Conservation (phyloP, 1,140 invertebrate species). For the Drosophila watanabei region DNA sequence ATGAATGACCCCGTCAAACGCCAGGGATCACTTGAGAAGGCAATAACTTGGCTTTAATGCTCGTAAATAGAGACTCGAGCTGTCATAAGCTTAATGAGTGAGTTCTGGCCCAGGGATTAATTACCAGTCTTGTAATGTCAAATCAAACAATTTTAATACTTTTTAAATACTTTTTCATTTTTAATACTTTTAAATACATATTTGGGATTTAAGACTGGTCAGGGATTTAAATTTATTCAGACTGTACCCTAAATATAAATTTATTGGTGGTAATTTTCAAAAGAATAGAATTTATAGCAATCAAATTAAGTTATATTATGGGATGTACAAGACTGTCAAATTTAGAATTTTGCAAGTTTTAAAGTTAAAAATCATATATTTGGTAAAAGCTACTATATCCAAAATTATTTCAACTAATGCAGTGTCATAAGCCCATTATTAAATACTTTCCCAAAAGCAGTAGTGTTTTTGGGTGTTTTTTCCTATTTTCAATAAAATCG, state of each 20-base stretch:
- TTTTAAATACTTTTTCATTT: not conserved
- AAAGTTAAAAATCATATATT: no score
- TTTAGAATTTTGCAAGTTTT: no score
- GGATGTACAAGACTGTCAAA: no score
- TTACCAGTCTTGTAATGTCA: no score
- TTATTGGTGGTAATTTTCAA: no score
- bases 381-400: no score
- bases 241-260: no score
- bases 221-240: no score
- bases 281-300: no score
- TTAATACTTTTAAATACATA: not conserved
- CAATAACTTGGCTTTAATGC: conserved; percentile 25
- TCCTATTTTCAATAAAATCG: not conserved
- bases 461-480: not conserved
- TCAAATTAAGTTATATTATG: no score
- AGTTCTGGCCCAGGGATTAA: not conserved
- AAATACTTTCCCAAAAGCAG: not conserved
- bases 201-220: not conserved
- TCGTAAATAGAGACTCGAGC: conserved; percentile 15
- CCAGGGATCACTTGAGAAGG: conserved; percentile 25
- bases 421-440: not conserved
- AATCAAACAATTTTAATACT: not conserved
- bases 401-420: not conserved
- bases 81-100: conserved; percentile 4
- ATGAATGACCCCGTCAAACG: conserved; percentile 37